Evolutionary conservation across 2,797 vertebrate species (phyloP).

Genomic region (Spheniscus humboldti): DNA sequence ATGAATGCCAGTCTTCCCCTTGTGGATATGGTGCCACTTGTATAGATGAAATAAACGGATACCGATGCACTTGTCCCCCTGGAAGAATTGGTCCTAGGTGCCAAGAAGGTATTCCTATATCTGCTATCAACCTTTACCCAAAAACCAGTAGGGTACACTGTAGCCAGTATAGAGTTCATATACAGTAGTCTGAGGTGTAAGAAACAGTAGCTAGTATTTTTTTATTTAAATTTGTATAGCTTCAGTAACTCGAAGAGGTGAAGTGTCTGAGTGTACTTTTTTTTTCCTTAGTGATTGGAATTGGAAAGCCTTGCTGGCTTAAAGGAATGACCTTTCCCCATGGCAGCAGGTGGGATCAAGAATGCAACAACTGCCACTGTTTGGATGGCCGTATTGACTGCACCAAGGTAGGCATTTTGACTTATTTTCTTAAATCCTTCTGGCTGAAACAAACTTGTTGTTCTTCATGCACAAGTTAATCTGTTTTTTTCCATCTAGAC

Average conservation of each 20-base stretch:
- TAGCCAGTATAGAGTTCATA: neutral
- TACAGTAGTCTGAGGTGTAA: neutral
- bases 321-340: conserved; percentile 82
- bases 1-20: conserved; percentile 94
- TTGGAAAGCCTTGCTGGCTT: conserved; percentile 84
- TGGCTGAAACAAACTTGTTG: neutral
- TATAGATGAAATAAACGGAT: conserved; percentile 90
- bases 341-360: conserved; percentile 87
- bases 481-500: neutral
- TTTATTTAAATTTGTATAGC: neutral
- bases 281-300: conserved; percentile 76
- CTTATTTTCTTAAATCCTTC: neutral
- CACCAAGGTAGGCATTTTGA: conserved; percentile 83
- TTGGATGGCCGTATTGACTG: conserved; percentile 83
- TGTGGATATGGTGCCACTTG: conserved; percentile 91
- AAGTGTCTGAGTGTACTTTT: neutral
- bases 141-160: neutral
- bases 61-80: conserved; percentile 85
- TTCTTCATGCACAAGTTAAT: neutral
- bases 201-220: neutral
- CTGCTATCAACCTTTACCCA: neutral
- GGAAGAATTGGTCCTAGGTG: conserved; percentile 86
- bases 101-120: conserved; percentile 81
- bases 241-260: neutral
- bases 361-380: conserved; percentile 90